Evolutionary conservation across 2,113 vertebrate genomes (phyloP), one percentile per base, ranked within the genome.

Genomic region (Pelmatolapia mariae): DNA sequence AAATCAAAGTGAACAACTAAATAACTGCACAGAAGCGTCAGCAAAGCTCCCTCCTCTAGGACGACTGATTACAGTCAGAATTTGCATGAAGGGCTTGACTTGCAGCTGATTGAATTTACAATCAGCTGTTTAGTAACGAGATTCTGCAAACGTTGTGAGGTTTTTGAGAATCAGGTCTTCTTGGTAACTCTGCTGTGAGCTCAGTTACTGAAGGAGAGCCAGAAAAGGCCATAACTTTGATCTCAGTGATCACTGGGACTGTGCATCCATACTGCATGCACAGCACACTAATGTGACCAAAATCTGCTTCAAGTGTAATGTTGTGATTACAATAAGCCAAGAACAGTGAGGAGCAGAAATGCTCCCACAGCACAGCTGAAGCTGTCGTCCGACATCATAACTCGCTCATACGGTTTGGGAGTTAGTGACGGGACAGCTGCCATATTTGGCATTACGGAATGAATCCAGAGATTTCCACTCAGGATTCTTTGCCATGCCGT

Each of bases 161-260:
- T 3, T 66, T 43, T 71, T 71, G 56, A 59, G 56, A 59, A 59
- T 29, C 53, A 24, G 5, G 18, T 12, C 54, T 7, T 56, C 54
- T 7, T 13, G 3, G 5, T 13, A 56, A 12, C 22, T 9, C 22
- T 2, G 24, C 71, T 19, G 71, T 5, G 40, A 45, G 71, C 24
- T 26, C 0, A 8, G 71, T 76, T 76, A 47, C 10, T 76, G 15
- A 26, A 73, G 8, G 13, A 16, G n/a, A 29, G 16, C 68, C 0
- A 0, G 40, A 47, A 11, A 73, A 26, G 43, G 24, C 24, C 10
- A 3, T 2, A 18, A 8, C 24, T 29, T 19, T 50, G 16, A 76
- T 7, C 3, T 29, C 0, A 76, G 43, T 47, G 15, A 5, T 47
- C 24, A 0, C 15, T 18, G 33, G 59, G 18, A 3, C 53, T 4